phyloP scores from a whole-genome alignment of 64 coral and sea anemone genomes.

The Stylophora pistillata region DNA sequence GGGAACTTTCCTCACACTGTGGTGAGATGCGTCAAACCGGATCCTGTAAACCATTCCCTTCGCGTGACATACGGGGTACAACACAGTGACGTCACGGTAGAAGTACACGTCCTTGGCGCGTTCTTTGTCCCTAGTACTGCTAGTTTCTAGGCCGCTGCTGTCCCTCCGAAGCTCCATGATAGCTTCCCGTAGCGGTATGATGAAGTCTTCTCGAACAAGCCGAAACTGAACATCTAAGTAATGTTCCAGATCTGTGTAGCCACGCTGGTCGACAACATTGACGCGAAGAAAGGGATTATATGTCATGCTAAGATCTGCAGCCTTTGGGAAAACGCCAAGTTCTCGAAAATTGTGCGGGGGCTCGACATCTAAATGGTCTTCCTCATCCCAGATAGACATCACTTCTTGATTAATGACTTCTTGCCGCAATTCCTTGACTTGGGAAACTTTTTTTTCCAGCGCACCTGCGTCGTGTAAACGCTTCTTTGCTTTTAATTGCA shows the following conservation, averaged over 20 bases:
- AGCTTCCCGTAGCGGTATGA: slow-evolving; percentile 69
- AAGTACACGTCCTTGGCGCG: slow-evolving; percentile 30
- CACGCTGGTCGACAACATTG: slow-evolving; percentile 60
- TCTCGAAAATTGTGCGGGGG: slow-evolving; percentile 74
- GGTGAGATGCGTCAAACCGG: slow-evolving; percentile 47
- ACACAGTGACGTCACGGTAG: slow-evolving; percentile 28
- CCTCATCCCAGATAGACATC: not conserved
- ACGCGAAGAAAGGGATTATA: slow-evolving; percentile 70
- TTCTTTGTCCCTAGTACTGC: slow-evolving; percentile 18
- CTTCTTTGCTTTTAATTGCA: not conserved
- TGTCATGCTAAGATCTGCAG: slow-evolving; percentile 37
- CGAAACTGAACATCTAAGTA: slow-evolving; percentile 98
- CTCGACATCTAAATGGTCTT: not conserved
- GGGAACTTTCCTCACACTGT: slow-evolving; percentile 50
- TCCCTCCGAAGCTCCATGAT: slow-evolving; percentile 42
- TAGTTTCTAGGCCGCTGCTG: not conserved
- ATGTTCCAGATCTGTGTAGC: slow-evolving; percentile 63
- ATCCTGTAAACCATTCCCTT: slow-evolving; percentile 63
- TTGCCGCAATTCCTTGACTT: not conserved
- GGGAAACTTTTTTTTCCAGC: not conserved
- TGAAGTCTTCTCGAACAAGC: slow-evolving; percentile 82
- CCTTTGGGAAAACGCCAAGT: slow-evolving; percentile 57
- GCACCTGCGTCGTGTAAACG: not conserved
- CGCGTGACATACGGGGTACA: slow-evolving; percentile 19
- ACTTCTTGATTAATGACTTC: not conserved